These are phyloP conservation scores for Scrobipalpa atriplicella DNA, from an alignment of 2,888 invertebrate species.

Conservation along the genomic window DNA sequence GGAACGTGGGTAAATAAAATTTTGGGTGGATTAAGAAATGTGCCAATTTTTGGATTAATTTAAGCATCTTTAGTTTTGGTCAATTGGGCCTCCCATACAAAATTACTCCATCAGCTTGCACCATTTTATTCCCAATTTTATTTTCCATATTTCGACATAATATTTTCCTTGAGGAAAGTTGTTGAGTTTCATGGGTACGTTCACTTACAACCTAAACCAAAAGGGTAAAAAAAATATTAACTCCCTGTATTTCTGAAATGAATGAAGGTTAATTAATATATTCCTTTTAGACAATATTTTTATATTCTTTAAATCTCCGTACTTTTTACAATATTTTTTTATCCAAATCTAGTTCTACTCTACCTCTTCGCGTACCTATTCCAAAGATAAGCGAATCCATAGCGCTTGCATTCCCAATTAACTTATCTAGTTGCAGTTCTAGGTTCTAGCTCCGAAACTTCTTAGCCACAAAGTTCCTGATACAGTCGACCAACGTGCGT, in stretches of 20 bases:
- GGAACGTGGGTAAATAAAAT: neutral
- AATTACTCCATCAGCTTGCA: too few relatives aligned
- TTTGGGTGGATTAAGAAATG: constrained; percentile 1
- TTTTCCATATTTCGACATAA: too few relatives aligned
- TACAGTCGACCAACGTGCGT: constrained; percentile 9
- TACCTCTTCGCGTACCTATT: neutral
- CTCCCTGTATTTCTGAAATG: too few relatives aligned
- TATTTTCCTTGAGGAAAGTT: too few relatives aligned
- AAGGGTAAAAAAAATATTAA: too few relatives aligned
- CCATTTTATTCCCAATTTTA: too few relatives aligned
- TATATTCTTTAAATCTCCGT: too few relatives aligned
- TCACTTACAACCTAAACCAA: too few relatives aligned
- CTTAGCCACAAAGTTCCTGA: neutral
- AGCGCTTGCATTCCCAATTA: constrained; percentile 6
- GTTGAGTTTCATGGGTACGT: too few relatives aligned
- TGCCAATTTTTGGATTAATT: neutral
- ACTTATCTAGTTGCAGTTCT: neutral
- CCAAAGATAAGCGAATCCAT: constrained; percentile 2
- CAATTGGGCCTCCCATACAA: neutral
- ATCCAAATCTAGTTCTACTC: neutral
- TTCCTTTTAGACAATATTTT: too few relatives aligned
- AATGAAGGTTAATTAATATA: too few relatives aligned
- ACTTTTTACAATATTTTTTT: too few relatives aligned
- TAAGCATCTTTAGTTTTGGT: neutral
- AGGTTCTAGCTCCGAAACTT: neutral